Evolutionary conservation across 2,797 vertebrate species (phyloP).

Genomic region (Emydoidea blandingii): DNA sequence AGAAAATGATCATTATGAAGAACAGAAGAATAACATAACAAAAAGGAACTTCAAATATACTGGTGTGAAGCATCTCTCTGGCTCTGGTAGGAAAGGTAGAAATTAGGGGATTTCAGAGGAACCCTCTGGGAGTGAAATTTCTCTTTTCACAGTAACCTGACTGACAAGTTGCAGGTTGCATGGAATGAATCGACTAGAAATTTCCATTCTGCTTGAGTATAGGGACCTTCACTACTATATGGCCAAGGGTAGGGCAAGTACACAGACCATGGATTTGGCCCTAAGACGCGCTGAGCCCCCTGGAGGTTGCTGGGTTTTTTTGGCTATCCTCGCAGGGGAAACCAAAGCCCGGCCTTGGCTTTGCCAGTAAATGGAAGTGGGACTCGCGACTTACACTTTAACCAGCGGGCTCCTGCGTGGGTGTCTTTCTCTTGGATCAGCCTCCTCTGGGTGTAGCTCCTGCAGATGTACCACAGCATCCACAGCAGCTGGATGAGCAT

Average conservation of each 20-base stretch:
- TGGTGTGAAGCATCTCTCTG: neutral
- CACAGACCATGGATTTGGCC: neutral
- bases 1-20: neutral
- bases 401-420: slow-evolving; percentile 93
- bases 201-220: neutral
- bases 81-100: neutral
- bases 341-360: neutral
- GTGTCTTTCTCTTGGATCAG: slow-evolving; percentile 87
- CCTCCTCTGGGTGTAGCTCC: slow-evolving; percentile 84
- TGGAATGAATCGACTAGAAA: neutral
- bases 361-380: neutral
- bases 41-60: neutral
- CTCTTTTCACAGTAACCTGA: neutral
- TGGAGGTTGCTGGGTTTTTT: neutral
- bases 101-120: neutral
- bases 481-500: slow-evolving; percentile 94
- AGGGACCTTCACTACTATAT: neutral
- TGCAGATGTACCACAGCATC: slow-evolving; percentile 96
- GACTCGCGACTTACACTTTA: slow-evolving; percentile 84
- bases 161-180: neutral
- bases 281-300: neutral
- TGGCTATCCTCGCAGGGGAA: neutral
- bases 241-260: neutral
- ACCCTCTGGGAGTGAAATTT: neutral
- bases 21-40: neutral